These are phyloP conservation scores for Oceanodroma tethys DNA, from an alignment of 2,113 vertebrate species.

Conservation along the genomic window DNA sequence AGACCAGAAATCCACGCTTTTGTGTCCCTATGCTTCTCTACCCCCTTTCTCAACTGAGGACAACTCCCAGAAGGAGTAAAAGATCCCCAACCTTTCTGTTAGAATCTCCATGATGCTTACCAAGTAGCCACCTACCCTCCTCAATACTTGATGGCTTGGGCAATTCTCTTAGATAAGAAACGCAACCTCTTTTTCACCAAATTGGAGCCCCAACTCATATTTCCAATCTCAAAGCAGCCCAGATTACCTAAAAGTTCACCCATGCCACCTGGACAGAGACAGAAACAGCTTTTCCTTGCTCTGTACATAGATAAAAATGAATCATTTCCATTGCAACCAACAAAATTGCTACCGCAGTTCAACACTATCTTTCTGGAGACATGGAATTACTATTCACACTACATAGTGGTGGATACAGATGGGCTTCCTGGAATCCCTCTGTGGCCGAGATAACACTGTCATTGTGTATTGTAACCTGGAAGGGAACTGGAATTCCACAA, in stretches of 20 bases:
- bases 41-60: background rate
- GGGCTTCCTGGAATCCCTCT: background rate
- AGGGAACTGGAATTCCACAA: background rate
- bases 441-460: accelerated
- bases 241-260: background rate
- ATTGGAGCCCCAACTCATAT: background rate
- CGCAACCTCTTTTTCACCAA: background rate
- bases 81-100: background rate
- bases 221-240: background rate
- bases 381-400: background rate
- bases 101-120: background rate
- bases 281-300: background rate
- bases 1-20: background rate
- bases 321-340: background rate
- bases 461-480: background rate
- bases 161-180: background rate
- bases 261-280: background rate
- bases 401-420: background rate
- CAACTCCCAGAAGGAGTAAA: background rate
- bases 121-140: background rate
- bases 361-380: background rate
- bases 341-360: background rate
- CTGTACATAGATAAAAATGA: background rate
- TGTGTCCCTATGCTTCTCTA: background rate
- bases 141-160: background rate